Conservation (phyloP, 2,113 vertebrate species). For the Anolis sagrei region DNA sequence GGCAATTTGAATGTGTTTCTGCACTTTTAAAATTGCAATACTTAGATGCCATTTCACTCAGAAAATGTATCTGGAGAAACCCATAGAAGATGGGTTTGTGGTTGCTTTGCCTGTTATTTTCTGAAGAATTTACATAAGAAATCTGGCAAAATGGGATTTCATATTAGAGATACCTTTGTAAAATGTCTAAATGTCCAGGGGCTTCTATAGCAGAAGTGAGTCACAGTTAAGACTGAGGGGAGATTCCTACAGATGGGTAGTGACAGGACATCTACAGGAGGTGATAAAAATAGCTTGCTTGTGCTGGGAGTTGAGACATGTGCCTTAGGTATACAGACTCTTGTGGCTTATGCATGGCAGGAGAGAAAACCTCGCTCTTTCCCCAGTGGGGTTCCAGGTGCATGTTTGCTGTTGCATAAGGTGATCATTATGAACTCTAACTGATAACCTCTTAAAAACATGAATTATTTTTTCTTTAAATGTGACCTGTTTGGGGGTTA, state of each 20-base stretch:
- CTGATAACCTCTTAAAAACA: not conserved
- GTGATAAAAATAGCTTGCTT: constrained; percentile 24
- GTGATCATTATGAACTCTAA: too few species aligned
- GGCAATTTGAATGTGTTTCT: constrained; percentile 9
- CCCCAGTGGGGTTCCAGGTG: not conserved
- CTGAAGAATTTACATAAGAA: not conserved
- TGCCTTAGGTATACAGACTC: constrained; percentile 26
- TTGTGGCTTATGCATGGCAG: not conserved
- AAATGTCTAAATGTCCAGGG: constrained; percentile 28
- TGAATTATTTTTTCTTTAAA: not conserved
- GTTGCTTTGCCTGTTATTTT: not conserved
- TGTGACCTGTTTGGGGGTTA: not conserved
- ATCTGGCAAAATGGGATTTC: not conserved
- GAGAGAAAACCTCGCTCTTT: accelerated
- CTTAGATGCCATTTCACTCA: not conserved
- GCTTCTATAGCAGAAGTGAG: constrained; percentile 19
- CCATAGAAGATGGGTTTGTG: not conserved
- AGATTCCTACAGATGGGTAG: constrained; percentile 39
- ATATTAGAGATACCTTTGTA: not conserved
- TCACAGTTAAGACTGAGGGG: not conserved
- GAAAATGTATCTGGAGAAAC: not conserved
- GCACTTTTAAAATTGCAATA: not conserved
- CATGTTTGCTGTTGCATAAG: not conserved
- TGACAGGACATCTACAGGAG: constrained; percentile 35
- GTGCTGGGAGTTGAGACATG: constrained; percentile 15